Evolutionary conservation across 2,113 vertebrate species (phyloP), one percentile per base, ranked within the genome.

Genomic region (Micronycteris hirsuta): DNA sequence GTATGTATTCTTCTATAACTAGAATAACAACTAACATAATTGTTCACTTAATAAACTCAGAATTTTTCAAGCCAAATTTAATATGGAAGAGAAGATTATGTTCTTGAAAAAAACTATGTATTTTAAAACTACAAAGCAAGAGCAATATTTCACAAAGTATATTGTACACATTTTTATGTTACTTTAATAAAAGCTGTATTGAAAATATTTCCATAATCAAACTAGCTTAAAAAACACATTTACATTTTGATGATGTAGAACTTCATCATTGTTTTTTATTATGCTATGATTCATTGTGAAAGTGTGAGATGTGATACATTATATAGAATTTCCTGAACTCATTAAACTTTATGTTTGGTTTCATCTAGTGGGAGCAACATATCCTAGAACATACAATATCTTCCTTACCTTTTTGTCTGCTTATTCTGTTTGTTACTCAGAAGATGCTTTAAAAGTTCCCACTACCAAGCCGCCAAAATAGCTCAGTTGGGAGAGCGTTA

Each of bases 401-500:
- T 33, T 71, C 54, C 28, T 68, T 7, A 41, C 31, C 68, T 58
- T 58, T 89, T 73, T 93, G 33, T 63, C 73, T 56, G 24, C 6
- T 56, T 84, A 67, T 52, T 85, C 36, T 76, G 36, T 74, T 54
- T 89, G 38, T 63, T 47, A 84, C 36, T 47, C 13, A 67, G 11
- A 14, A 41, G 38, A 17, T 61, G 38, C 47, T 13, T 73, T 49
- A 63, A 78, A 88, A 63, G 73, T 80, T 93, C n/a, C 16, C 54
- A 88, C 45, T 88, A 63, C 63, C 31, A 41, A 33, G 56, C 36
- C 0, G 98, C 98, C 98, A 98, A 99, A 99, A 99, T 99, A 99
- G 98, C 98, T 99, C 98, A 99, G 98, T 98, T 99, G 98, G 98
- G 98, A 99, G 98, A 99, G 98, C 98, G 98, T 99, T 98, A 98